A percentile compares a stretch with the other conserved stretches of the same genome.
phyloP scores from a whole-genome alignment of 53 echinoderm and acorn worm genomes.

The Zoroaster sp. region DNA sequence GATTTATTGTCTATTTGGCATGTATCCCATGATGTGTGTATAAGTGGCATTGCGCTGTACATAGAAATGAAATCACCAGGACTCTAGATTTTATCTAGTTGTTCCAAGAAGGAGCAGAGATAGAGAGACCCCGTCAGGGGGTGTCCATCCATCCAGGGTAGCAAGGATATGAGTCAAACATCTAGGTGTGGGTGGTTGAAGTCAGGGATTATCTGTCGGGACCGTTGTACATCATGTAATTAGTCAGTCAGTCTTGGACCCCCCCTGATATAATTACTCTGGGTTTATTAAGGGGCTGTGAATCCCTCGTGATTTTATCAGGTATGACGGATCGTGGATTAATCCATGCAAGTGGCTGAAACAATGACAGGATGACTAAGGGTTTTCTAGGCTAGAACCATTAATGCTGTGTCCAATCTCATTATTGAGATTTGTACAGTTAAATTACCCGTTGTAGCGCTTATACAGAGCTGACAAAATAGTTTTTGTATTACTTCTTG shows the following conservation, averaged over 20 bases:
- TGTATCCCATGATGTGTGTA: too few relatives aligned
- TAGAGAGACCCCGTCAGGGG: neutral
- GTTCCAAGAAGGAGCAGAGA: neutral
- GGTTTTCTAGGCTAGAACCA: neutral
- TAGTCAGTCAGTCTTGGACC: slow-evolving; percentile 29
- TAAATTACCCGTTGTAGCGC: too few relatives aligned
- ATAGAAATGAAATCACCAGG: neutral
- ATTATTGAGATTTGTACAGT: too few relatives aligned
- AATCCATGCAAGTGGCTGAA: neutral
- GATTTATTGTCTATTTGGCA: too few relatives aligned
- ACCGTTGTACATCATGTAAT: slow-evolving; percentile 45
- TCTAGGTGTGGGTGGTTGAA: slow-evolving; percentile 13
- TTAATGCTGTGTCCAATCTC: too few relatives aligned
- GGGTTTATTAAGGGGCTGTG: slow-evolving; percentile 3
- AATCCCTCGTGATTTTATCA: slow-evolving; percentile 16
- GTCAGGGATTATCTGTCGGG: slow-evolving; percentile 22
- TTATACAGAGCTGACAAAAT: too few relatives aligned
- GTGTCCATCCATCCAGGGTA: slow-evolving; percentile 16
- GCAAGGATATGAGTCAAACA: slow-evolving; percentile 40
- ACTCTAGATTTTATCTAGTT: neutral
- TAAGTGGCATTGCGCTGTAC: neutral
- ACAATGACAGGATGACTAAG: slow-evolving; percentile 30
- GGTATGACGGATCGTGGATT: neutral
- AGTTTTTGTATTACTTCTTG: too few relatives aligned
- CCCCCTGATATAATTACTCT: slow-evolving; percentile 39